Percentiles rank a stretch among this genome's conserved stretches.
phyloP scores from a whole-genome alignment of 2,888 invertebrate species.

The Crossocerus cetratus region DNA sequence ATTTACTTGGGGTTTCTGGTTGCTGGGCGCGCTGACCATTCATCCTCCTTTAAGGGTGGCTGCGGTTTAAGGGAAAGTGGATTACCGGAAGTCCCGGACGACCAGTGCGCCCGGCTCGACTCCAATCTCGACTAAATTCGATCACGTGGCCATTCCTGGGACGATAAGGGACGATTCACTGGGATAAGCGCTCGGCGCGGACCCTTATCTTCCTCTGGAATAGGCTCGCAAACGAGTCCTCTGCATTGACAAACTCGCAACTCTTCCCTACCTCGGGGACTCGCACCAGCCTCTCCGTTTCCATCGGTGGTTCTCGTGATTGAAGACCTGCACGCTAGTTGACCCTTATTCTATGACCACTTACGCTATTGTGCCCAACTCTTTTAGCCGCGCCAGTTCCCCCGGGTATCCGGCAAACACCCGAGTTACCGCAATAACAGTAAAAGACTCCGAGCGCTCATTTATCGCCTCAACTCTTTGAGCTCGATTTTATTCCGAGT shows the following conservation, averaged over 20 bases:
- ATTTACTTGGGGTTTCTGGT: slow-evolving; percentile 59
- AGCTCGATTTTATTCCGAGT: not conserved
- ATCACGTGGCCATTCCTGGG: slow-evolving; percentile 57
- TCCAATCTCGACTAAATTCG: slow-evolving; percentile 60
- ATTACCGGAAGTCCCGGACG: slow-evolving; percentile 63
- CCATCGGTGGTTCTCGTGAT: not conserved
- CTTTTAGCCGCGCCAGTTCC: not conserved
- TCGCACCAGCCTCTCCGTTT: not conserved
- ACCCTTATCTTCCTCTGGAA: slow-evolving; percentile 31
- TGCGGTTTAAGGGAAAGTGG: slow-evolving; percentile 66
- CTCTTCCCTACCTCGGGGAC: slow-evolving; percentile 11
- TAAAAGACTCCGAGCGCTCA: not conserved
- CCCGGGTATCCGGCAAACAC: slow-evolving; percentile 17
- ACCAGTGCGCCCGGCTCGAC: slow-evolving; percentile 49
- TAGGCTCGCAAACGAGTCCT: slow-evolving; percentile 23
- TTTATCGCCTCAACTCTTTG: not conserved
- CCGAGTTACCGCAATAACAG: not conserved
- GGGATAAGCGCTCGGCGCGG: slow-evolving; percentile 28
- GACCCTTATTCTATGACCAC: not conserved
- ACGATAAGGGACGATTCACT: slow-evolving; percentile 57
- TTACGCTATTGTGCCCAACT: not conserved
- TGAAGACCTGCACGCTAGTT: not conserved
- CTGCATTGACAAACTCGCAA: slow-evolving; percentile 29
- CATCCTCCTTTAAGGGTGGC: slow-evolving; percentile 60
- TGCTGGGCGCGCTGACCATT: slow-evolving; percentile 59